Evolutionary conservation across 2,797 vertebrate species (phyloP), one percentile per base, ranked within the genome.

Genomic region (Acipenser oxyrinchus): DNA sequence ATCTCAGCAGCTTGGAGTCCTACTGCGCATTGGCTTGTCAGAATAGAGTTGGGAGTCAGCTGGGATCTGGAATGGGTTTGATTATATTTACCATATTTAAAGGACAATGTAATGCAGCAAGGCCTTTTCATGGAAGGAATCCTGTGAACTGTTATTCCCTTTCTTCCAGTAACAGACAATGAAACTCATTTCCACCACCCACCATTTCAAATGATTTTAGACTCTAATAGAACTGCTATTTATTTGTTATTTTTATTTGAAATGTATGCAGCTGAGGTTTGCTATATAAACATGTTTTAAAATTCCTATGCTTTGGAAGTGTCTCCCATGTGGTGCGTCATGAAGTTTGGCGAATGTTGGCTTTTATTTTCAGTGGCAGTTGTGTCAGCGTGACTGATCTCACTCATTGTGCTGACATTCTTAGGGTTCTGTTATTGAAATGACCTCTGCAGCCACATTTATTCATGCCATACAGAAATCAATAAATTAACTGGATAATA

Each of bases 181-280:
- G 65, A 73, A 48, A 73, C 72, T 75, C 72, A 77, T 77, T 71
- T 58, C 15, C 64, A 1, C 65, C 69, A 68, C 48, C 65, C 69
- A 68, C 48, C 63, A 61, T 70, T 69, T 52, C 63, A 62, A 37
- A 48, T 2, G 67, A 73, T 74, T 51, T 60, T 53, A 68, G 68
- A 70, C 65, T 68, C 49, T 72, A 68, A 74, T 68, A 72, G 23
- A 37, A 37, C 23, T 37, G 23, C 23, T 37, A 37, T 37, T 3
- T 37, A 37, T 37, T 37, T 37, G 15, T 18, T 18, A 37, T 37
- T 37, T 37, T 37, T 3, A 37, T 37, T 37, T 37, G 23, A 37
- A 37, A 37, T 37, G 4, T 37, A 4, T 37, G 23, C 23, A 37
- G 23, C 23, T 37, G 23, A 37, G 23, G 2, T 37, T 37, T 37